Evolutionary conservation across 2,797 vertebrate species (phyloP), one percentile per base, ranked within the genome.

Genomic region (Acridotheres tristis): DNA sequence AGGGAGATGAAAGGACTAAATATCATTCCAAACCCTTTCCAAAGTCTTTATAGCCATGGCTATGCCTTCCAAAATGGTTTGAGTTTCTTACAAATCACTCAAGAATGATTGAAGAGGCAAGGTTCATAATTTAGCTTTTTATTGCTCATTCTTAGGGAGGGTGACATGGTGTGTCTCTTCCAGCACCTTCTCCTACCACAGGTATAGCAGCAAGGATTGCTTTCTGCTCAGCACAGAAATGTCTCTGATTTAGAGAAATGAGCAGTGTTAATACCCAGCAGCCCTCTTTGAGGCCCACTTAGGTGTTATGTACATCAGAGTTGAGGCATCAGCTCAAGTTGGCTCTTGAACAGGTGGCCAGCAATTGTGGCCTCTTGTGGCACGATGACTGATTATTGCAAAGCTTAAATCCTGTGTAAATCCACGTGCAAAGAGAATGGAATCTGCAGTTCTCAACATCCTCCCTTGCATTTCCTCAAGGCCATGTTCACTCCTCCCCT

Each of bases 1-100:
- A 23, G 86, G 72, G 72, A 93, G 50, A 85, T 83, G 50, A 94
- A 96, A 87, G 88, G 76, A 76, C 38, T 53, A 78, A 92, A 15
- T 71, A 53, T 74, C 38, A 68, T 82, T 87, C 81, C 74, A 87
- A 96, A 85, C 8, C 7, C 9, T 85, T 63, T 38, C 34, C 66
- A 65, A 82, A 27, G 17, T 32, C 67, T 89, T 89, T 89, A 77
- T 47, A 90, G 40, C 40, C 32, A 55, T 36, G 30, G 12, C 22
- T 90, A 34, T 59, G 71, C 18, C 68, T 94, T 93, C 53, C 45
- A 90, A 87, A 71, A 68, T 54, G 9, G 2, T 72, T 89, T 75
- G n/a, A 8, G 27, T 81, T 89, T 50, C 63, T 93, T 77, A 87
- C 38, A 94, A 79, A 92, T 74, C 38, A 42, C 30, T 40, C n/a